Evolutionary conservation across 2,797 vertebrate species (phyloP), one percentile per base, ranked within the genome.

Genomic region (Chaenodraco wilsoni): DNA sequence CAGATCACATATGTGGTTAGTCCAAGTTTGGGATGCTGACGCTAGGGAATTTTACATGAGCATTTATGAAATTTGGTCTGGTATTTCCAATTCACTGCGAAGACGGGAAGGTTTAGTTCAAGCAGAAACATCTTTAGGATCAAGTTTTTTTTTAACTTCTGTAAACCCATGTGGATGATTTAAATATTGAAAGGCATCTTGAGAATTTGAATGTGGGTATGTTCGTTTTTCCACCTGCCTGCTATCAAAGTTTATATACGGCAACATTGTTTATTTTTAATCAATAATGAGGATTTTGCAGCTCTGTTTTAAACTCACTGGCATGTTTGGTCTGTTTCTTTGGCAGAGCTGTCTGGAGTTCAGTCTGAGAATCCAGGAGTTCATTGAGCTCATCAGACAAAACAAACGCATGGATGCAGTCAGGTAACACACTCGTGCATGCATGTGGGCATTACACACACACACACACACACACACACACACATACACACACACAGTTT

Each of bases 321-420:
- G 0, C 2, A 11, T 7, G 1, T 37, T 37, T 51, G 65, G 0
- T 76, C 16, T 65, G 0, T 74, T 13, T 76, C 23, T 87, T 91
- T 88, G 73, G 1, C 93, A 99, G 98, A 99, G 98, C 87, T 99
- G 98, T 91, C 94, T 99, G 89, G 98, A 99, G 93, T 99, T 99
- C 94, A 99, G 98, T 91, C 95, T 99, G 79, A 96, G 98, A 93
- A 99, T 99, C 90, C 98, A 99, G 92, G 98, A 99, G 93, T 99
- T 99, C 92, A 99, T 99, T 49, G 98, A 99, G 89, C 97, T 99
- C 76, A 98, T 99, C 87, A 95, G 97, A 90, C 98, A 99, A 94
- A 99, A 99, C 93, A 99, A 99, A 93, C 97, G 98, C 80, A 96
- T 99, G 95, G 98, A 99, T 54, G 98, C 98, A 17, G 98, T 99